Evolutionary conservation across 2,113 vertebrate species (phyloP), one percentile per base, ranked within the genome.

Genomic region (Amphilophus citrinellus): DNA sequence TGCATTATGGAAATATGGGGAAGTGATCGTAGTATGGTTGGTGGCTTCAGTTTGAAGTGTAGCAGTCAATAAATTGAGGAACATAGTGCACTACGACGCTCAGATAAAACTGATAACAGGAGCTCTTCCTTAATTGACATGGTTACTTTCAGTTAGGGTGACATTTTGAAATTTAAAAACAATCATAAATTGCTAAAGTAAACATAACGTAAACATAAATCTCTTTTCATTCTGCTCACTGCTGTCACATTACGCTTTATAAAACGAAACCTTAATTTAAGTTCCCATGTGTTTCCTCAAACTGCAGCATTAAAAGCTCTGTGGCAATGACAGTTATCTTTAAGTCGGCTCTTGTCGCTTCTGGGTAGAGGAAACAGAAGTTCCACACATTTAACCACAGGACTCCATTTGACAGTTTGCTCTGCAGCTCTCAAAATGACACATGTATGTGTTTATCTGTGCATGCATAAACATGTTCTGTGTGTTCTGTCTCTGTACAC

Each of bases 381-480:
- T 87, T 80, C 39, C 24, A 63, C 80, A 77, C 59, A 4, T 58
- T 85, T 0, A 90, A 90, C 88, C 85, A 62, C 85, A 88, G 50
- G 17, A 35, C 61, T 75, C 44, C 37, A 2, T 17, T 18, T 76
- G 35, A 50, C 9, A 1, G 17, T 18, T 11, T 37, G 7, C 56
- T 37, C 24, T 62, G 56, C 68, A 79, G 53, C 9, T 79, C 77
- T 27, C 3, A 8, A 11, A 14, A 6, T 18, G 10, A 85, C 22
- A 8, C 35, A 60, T 44, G 18, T 44, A 37, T 30, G 24, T 65
- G 63, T 20, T 20, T 22, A 6, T 76, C 10, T 20, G 13, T 53
- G n/a, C 18, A 42, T 27, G 56, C 37, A 75, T 2, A n/a, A 10
- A n/a, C 24, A 50, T 57, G 22, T 65, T 63, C 6, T 76, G 15